Evolutionary conservation across 53 echinoderm and acorn worm species (phyloP).

Genomic region (Pentamera pediparva): DNA sequence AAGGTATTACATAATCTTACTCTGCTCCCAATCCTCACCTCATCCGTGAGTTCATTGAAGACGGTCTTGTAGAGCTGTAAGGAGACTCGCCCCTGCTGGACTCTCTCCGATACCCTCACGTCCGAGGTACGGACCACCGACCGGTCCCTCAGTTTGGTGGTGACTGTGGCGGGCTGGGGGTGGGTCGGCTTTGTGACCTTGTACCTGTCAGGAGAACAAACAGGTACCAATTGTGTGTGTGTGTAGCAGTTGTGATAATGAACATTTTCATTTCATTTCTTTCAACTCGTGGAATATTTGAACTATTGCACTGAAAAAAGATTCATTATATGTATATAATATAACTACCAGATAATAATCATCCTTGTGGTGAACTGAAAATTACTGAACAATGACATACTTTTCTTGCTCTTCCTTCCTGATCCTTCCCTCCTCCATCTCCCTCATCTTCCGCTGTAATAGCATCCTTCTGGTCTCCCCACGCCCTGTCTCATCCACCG

Average conservation of each 20-base stretch:
- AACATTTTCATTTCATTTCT: not conserved
- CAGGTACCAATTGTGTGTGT: no score
- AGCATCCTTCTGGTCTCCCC: constrained; percentile 35
- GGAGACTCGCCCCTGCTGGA: constrained; percentile 73
- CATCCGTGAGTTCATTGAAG: constrained; percentile 87
- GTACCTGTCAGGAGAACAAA: constrained; percentile 44
- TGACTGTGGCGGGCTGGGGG: constrained; percentile 86
- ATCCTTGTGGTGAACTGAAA: no score
- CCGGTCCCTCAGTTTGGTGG: constrained; percentile 67
- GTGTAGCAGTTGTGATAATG: no score
- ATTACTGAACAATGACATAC: constrained; percentile 14
- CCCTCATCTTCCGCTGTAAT: constrained; percentile 37
- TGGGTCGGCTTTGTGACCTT: constrained; percentile 67
- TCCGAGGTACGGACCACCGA: constrained; percentile 85
- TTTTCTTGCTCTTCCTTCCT: constrained; percentile 43
- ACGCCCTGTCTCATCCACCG: constrained; percentile 52
- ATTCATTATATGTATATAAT: no score
- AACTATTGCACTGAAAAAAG: no score
- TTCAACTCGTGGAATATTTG: no score
- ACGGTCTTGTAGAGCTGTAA: constrained; percentile 86
- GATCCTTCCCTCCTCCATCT: constrained; percentile 33
- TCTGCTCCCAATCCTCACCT: constrained; percentile 48
- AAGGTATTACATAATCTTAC: no score
- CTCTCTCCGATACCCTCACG: constrained; percentile 81
- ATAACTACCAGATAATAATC: no score